phyloP scores from a whole-genome alignment of 2,888 invertebrate species.

The Mesoligia furuncula region DNA sequence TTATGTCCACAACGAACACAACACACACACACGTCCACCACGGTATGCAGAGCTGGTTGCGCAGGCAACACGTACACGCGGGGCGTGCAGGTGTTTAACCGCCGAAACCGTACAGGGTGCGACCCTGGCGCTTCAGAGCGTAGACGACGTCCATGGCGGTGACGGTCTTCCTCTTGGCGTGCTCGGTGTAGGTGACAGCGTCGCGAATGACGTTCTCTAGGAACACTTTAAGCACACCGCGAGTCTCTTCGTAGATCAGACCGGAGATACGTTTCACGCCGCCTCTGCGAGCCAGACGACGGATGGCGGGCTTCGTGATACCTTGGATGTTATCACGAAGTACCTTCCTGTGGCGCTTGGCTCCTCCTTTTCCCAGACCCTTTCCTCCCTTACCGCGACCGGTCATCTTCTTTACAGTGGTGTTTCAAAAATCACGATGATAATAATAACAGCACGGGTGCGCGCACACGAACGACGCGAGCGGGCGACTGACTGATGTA shows the following conservation, averaged over 20 bases:
- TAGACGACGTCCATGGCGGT: too few relatives aligned
- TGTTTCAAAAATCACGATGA: background rate
- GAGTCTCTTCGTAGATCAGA: too few relatives aligned
- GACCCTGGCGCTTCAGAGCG: too few relatives aligned
- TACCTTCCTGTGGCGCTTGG: slow-evolving; percentile 93
- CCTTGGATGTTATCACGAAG: slow-evolving; percentile 85
- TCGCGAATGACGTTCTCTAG: too few relatives aligned
- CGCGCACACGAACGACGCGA: slow-evolving; percentile 2
- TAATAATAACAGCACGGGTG: background rate
- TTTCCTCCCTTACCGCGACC: slow-evolving; percentile 94
- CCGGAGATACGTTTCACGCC: slow-evolving; percentile 82
- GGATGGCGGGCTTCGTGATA: slow-evolving; percentile 93
- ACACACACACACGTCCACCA: too few relatives aligned
- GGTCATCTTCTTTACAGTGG: slow-evolving; percentile 89
- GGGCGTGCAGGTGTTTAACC: too few relatives aligned
- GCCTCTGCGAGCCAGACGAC: slow-evolving; percentile 80
- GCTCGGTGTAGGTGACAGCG: slow-evolving; percentile 70
- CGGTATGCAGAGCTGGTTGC: too few relatives aligned
- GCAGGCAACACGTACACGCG: too few relatives aligned
- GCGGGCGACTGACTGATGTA: background rate
- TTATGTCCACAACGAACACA: too few relatives aligned
- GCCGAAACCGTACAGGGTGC: too few relatives aligned
- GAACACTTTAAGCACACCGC: too few relatives aligned
- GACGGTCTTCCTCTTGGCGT: too few relatives aligned
- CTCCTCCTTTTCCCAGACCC: slow-evolving; percentile 93